A percentile compares a stretch with the other conserved stretches of the same genome.
These are phyloP conservation scores for Xerus rutilus DNA, from an alignment of 2,797 vertebrate species.

Conservation along the genomic window DNA sequence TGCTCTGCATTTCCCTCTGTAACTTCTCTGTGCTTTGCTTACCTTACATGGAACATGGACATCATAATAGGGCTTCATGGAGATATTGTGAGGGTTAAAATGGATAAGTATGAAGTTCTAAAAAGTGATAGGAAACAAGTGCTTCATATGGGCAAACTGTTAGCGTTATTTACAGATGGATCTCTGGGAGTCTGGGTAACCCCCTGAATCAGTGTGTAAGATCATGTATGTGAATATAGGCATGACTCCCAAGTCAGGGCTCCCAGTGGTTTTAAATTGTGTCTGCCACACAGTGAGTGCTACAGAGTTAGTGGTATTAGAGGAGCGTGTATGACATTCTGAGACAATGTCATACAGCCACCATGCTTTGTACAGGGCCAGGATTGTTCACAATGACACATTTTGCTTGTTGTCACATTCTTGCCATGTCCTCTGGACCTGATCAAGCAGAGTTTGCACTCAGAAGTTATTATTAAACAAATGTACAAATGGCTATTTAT, in stretches of 20 bases:
- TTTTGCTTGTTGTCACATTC: constrained; percentile 45
- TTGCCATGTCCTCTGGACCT: not conserved
- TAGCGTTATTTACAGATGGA: not conserved
- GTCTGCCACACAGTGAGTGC: not conserved
- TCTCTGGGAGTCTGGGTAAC: not conserved
- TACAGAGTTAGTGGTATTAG: not conserved
- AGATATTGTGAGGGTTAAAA: constrained; percentile 26
- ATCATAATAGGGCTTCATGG: not conserved
- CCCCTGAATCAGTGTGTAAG: not conserved
- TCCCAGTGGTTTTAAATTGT: not conserved
- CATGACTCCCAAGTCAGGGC: not conserved
- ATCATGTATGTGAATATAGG: not conserved
- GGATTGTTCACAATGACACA: constrained; percentile 43
- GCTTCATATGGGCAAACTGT: not conserved
- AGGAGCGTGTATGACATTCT: not conserved
- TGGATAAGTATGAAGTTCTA: not conserved
- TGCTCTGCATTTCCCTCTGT: not conserved
- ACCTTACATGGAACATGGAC: not conserved
- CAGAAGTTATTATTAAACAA: constrained; percentile 61
- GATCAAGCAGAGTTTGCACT: constrained; percentile 44
- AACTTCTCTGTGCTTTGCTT: not conserved
- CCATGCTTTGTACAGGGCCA: constrained; percentile 21
- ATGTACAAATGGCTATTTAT: constrained; percentile 71
- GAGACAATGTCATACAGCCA: not conserved
- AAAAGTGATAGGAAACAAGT: not conserved